Evolutionary conservation across 2,113 vertebrate species (phyloP).

Genomic region (Lathamus discolor): DNA sequence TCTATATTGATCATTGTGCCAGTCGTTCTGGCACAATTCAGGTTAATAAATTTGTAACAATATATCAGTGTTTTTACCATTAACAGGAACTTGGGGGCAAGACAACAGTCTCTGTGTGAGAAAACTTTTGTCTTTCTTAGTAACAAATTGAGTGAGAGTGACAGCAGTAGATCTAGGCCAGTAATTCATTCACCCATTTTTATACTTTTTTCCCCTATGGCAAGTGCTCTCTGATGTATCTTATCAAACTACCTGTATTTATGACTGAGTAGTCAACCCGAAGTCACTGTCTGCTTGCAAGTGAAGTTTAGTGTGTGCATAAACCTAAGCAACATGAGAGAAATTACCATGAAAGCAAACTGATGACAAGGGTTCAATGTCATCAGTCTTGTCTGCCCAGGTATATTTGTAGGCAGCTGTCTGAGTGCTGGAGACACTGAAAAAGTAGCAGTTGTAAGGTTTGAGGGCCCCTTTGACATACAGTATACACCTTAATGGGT

Average conservation of each 20-base stretch:
- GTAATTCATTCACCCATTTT: neutral
- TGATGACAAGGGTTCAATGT: neutral
- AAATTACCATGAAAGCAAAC: neutral
- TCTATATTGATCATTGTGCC: neutral
- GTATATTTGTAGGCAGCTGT: neutral
- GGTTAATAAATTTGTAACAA: neutral
- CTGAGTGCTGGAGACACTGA: neutral
- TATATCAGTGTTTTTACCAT: neutral
- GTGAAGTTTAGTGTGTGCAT: neutral
- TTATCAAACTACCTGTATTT: neutral
- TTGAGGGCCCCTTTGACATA: neutral
- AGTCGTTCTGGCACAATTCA: neutral
- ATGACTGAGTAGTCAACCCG: neutral
- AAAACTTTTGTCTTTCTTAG: neutral
- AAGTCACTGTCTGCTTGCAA: neutral
- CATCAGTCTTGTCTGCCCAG: neutral
- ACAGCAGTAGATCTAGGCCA: neutral
- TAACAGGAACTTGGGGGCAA: neutral
- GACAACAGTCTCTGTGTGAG: neutral
- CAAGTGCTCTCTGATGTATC: neutral
- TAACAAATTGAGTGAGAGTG: neutral
- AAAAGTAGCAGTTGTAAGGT: neutral
- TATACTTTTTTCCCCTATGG: neutral
- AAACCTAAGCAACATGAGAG: neutral
- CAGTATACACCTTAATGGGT: neutral